Percentiles rank a stretch among this genome's conserved stretches.
These are phyloP conservation scores for Acronicta psi DNA, from an alignment of 2,888 invertebrate genomes.

Conservation along the genomic window DNA sequence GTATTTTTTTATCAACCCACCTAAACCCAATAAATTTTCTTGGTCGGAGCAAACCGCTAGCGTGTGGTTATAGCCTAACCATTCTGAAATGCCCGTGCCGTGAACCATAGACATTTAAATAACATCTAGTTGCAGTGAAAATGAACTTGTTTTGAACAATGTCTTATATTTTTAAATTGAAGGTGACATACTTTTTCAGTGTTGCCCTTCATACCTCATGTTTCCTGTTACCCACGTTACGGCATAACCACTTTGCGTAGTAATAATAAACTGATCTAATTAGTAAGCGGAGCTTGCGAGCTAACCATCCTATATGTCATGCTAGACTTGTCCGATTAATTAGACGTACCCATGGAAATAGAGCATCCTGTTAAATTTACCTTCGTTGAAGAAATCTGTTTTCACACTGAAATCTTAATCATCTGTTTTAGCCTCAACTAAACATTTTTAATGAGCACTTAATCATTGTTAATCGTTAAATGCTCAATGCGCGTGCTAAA, in stretches of 20 bases:
- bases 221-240: conserved; percentile 35
- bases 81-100: no score
- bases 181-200: conserved; percentile 38
- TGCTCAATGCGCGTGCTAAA: no score
- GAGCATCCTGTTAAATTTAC: background rate
- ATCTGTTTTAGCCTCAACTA: no score
- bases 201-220: conserved; percentile 39
- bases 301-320: conserved; percentile 34
- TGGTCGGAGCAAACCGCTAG: no score
- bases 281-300: conserved; percentile 41
- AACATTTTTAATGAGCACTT: no score
- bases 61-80: no score
- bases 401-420: no score
- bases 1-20: background rate
- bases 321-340: conserved; percentile 32
- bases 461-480: no score
- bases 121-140: no score
- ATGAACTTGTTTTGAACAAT: conserved; percentile 12
- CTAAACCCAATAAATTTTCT: no score
- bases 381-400: no score
- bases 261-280: conserved; percentile 50
- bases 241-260: conserved; percentile 29
- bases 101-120: no score
- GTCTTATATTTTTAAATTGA: conserved; percentile 35
- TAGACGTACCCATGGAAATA: conserved; percentile 13